These are phyloP conservation scores for Mellilla xanthometata DNA, from an alignment of 2,888 invertebrate genomes.

Conservation along the genomic window DNA sequence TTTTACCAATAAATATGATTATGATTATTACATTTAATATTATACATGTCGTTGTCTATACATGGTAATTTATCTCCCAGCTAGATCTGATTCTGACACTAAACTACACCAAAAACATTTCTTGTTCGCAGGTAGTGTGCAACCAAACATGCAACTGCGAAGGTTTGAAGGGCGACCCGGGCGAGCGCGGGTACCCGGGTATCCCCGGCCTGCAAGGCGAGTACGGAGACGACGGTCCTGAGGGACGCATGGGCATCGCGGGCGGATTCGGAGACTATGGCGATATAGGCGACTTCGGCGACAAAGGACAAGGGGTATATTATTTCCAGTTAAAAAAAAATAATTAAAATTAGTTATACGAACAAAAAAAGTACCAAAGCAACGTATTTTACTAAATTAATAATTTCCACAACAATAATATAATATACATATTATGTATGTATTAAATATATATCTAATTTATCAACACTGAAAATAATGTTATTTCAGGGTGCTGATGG, in stretches of 20 bases:
- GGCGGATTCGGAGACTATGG: conserved; percentile 91
- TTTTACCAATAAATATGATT: too few relatives aligned
- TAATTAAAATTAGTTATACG: too few relatives aligned
- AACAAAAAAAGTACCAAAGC: too few relatives aligned
- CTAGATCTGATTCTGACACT: too few relatives aligned
- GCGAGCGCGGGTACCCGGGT: conserved; percentile 86
- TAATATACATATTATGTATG: too few relatives aligned
- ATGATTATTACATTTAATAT: too few relatives aligned
- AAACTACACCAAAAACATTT: too few relatives aligned
- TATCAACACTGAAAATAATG: conserved; percentile 5
- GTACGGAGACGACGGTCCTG: conserved; percentile 88
- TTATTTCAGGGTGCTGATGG: conserved; percentile 64
- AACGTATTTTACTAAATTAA: too few relatives aligned
- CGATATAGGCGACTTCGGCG: conserved; percentile 89
- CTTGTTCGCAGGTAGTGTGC: conserved; percentile 68
- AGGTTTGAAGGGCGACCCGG: conserved; percentile 91
- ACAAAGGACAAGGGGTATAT: conserved; percentile 91
- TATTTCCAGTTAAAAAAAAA: not conserved
- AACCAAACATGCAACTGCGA: conserved; percentile 92
- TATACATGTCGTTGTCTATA: too few relatives aligned
- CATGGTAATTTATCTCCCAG: too few relatives aligned
- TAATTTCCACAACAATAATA: too few relatives aligned
- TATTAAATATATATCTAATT: too few relatives aligned
- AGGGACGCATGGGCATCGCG: conserved; percentile 86
- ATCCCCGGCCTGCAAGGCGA: conserved; percentile 86